phyloP scores from a whole-genome alignment of 2,888 invertebrate species.

The Rambutsinella grinnellia region DNA sequence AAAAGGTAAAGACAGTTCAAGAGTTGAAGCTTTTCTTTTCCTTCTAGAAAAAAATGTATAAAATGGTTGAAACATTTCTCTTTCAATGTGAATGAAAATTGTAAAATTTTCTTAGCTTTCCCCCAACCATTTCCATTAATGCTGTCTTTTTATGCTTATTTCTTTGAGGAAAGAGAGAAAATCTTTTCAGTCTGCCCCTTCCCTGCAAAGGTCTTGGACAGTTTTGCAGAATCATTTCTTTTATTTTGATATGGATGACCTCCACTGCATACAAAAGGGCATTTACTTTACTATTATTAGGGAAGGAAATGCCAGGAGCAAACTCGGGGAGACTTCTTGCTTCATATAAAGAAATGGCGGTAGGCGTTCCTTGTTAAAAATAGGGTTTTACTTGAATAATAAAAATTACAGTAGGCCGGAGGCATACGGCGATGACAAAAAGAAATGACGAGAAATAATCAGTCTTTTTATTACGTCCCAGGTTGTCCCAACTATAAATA shows the following conservation, averaged over 20 bases:
- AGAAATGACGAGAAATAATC: background rate
- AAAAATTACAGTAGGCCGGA: background rate
- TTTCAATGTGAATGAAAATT: slow-evolving; percentile 9
- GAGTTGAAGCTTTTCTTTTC: background rate
- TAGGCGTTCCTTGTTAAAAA: background rate
- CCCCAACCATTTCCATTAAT: background rate
- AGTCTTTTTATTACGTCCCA: background rate
- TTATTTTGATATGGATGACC: slow-evolving; percentile 40
- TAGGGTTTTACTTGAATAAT: background rate
- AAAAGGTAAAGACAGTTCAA: background rate
- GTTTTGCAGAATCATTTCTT: slow-evolving; percentile 43
- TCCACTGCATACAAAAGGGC: slow-evolving; percentile 41
- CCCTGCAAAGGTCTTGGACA: slow-evolving; percentile 7
- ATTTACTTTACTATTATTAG: slow-evolving; percentile 4
- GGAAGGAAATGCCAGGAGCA: background rate
- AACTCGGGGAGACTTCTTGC: no score
- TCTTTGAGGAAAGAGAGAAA: background rate
- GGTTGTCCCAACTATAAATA: background rate
- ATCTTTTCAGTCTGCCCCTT: slow-evolving; percentile 4
- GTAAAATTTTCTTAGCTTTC: background rate
- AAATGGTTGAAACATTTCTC: no score
- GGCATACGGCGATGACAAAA: background rate
- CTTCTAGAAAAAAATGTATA: background rate
- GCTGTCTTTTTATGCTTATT: slow-evolving; percentile 7
- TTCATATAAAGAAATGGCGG: background rate